These are phyloP conservation scores for Rosalia funebris DNA, from an alignment of 2,888 invertebrate species.

Conservation along the genomic window DNA sequence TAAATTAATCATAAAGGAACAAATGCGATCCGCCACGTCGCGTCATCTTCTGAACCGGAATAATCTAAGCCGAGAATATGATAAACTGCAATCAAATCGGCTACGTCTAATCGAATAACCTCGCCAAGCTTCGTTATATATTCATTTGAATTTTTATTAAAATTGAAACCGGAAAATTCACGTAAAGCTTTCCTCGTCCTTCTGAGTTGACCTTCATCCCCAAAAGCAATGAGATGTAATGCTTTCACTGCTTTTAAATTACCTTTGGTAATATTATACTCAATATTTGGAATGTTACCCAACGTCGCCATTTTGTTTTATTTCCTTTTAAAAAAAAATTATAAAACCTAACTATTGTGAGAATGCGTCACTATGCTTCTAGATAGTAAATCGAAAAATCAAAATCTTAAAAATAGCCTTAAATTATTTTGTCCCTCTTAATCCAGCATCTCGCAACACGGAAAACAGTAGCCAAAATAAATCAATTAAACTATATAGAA, in stretches of 20 bases:
- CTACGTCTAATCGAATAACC: constrained; percentile 10
- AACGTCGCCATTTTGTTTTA: constrained; percentile 6
- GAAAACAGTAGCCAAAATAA: background rate
- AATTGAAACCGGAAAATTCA: constrained; percentile 23
- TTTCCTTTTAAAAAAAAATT: too few relatives aligned
- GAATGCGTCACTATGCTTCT: too few relatives aligned
- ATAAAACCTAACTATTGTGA: too few relatives aligned
- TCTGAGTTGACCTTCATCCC: constrained; percentile 28
- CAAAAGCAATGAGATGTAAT: constrained; percentile 22
- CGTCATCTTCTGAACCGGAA: constrained; percentile 20
- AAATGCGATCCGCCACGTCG: constrained; percentile 23
- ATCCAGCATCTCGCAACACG: background rate
- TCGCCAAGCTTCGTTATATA: too few relatives aligned
- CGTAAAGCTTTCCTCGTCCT: constrained; percentile 22
- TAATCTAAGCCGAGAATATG: constrained; percentile 34
- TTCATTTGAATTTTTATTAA: constrained; percentile 9
- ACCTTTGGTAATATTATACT: constrained; percentile 19
- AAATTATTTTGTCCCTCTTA: background rate
- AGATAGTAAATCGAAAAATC: too few relatives aligned
- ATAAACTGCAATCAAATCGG: constrained; percentile 32
- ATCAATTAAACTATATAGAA: background rate
- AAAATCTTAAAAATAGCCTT: background rate
- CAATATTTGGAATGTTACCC: constrained; percentile 7
- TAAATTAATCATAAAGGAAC: constrained; percentile 22
- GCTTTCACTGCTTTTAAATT: constrained; percentile 20